phyloP scores from a whole-genome alignment of 2,797 vertebrate genomes.

The Loriculus beryllinus region DNA sequence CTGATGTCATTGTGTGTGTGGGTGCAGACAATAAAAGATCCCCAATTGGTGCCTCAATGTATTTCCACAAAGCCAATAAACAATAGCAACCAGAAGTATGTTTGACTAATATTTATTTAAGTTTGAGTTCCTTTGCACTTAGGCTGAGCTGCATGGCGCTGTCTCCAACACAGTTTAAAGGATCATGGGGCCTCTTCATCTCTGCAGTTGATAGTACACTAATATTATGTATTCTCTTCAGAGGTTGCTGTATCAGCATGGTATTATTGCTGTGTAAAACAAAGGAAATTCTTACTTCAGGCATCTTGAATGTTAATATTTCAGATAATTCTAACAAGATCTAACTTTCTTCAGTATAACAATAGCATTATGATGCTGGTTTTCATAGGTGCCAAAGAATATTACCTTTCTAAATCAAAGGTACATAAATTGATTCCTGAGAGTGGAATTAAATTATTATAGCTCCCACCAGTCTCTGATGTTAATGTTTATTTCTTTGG shows the following conservation, averaged over 20 bases:
- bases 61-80: conserved; percentile 42
- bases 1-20: conserved; percentile 50
- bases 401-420: neutral
- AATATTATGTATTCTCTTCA: neutral
- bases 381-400: neutral
- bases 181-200: neutral
- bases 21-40: conserved; percentile 42
- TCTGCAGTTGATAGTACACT: neutral
- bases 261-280: conserved; percentile 8
- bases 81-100: conserved; percentile 47
- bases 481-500: neutral
- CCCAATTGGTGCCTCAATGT: conserved; percentile 49
- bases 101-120: conserved; percentile 50
- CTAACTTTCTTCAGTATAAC: neutral
- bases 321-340: neutral
- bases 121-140: conserved; percentile 32
- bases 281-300: neutral
- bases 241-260: neutral
- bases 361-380: neutral
- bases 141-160: conserved; percentile 12
- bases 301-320: neutral
- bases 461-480: conserved; percentile 1
- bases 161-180: neutral
- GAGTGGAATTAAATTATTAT: neutral
- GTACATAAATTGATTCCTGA: neutral